Evolutionary conservation across 2,113 vertebrate genomes (phyloP).

Genomic region (Sapajus apella): DNA sequence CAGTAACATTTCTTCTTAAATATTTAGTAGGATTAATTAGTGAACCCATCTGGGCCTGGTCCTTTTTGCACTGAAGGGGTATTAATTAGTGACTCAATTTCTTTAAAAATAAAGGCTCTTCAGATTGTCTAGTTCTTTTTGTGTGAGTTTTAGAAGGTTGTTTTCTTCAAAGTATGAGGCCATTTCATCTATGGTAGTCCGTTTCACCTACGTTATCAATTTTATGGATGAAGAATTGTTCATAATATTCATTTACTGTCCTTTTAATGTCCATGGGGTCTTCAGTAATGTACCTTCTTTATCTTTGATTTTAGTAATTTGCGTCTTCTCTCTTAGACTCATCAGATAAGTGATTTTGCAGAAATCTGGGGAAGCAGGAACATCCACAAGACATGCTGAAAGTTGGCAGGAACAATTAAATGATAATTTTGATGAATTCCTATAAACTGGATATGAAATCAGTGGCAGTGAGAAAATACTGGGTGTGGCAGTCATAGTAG

Average conservation of each 20-base stretch:
- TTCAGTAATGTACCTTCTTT: not conserved
- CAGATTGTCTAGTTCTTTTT: not conserved
- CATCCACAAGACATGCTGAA: not conserved
- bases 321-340: not conserved
- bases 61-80: not conserved
- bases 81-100: not conserved
- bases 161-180: not conserved
- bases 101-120: not conserved
- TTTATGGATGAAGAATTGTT: not conserved
- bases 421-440: not conserved
- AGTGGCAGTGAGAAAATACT: not conserved
- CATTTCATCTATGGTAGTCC: not conserved
- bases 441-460: not conserved
- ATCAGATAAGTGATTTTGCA: not conserved
- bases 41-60: not conserved
- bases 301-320: not conserved
- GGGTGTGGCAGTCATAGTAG: not conserved
- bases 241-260: not conserved
- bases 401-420: not conserved
- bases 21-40: not conserved
- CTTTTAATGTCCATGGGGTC: not conserved
- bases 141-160: not conserved
- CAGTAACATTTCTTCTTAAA: not conserved
- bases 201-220: not conserved
- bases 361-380: not conserved